Base-by-base conservation (phyloP, 2,888 invertebrate species). In the Synergus laeviventris region DNA sequence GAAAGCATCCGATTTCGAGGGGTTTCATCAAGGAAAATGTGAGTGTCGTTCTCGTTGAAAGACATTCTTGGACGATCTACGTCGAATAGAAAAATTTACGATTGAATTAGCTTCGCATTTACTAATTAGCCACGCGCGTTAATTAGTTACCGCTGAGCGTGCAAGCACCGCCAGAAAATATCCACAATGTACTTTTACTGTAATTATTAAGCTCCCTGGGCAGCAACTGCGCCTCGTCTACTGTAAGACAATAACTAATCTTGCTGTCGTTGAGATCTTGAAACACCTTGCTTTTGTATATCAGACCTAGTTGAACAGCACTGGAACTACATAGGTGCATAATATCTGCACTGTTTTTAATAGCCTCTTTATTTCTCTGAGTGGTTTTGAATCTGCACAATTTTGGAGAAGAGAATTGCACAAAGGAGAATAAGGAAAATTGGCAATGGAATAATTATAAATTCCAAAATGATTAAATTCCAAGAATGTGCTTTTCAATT, bases 91-190 rank as follows among this genome's bases (percentile, higher is more conserved):
- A 59, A 59, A 59, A 36, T 18, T n/a, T 39, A 54, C n/a, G 9
- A 70, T 42, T 45, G 42, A 31, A 39, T 61, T 61, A 78, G 61
- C 49, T 80, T 84, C 83, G 83, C 83, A 86, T 86, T 82, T 81
- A 85, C 83, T 84, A 84, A 86, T 86, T 84, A 86, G 83, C 83
- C 83, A 84, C 83, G 80, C 81, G 87, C 86, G 82, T 88, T 87
- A 87, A 89, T 88, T 89, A 88, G 88, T 88, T 88, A 88, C 88
- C 87, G 85, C 86, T 87, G 86, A 87, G 88, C 87, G 85, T 84
- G 87, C 87, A 86, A 87, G 87, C 87, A 88, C 86, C 86, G 85
- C 85, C 86, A 86, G 82, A 70, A 70, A 81, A 80, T 81, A 81
- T 64, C 79, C 75, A 80, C 66, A 81, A 76, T 75, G 76, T 76